phyloP scores from a whole-genome alignment of 2,113 vertebrate genomes.

The Muntiacus reevesi region DNA sequence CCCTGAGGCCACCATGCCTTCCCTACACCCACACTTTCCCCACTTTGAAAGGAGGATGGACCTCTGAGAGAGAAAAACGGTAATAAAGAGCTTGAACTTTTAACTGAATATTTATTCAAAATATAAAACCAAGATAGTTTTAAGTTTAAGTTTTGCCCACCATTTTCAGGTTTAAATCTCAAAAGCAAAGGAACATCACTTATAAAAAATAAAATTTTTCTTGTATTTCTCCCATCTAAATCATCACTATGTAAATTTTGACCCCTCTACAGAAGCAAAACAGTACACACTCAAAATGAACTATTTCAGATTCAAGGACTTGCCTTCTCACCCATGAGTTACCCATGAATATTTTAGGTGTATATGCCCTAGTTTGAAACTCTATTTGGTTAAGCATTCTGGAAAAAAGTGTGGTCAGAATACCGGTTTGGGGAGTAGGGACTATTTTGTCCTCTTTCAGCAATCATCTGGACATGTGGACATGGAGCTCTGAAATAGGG shows the following conservation, averaged over 20 bases:
- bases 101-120: conserved; percentile 20
- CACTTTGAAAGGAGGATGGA: background rate
- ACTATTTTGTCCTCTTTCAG: background rate
- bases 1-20: fast-evolving
- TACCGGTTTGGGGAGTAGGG: background rate
- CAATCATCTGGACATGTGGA: background rate
- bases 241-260: background rate
- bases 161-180: background rate
- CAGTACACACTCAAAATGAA: background rate
- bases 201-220: background rate
- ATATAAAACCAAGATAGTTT: background rate
- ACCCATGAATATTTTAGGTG: background rate
- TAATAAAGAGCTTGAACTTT: background rate
- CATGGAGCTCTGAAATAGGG: background rate
- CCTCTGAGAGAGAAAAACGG: background rate
- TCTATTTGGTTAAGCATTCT: background rate
- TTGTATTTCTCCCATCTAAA: background rate
- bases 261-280: background rate
- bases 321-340: background rate
- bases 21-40: background rate
- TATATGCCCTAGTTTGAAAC: background rate
- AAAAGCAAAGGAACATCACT: background rate
- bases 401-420: background rate
- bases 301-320: background rate
- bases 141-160: background rate